Evolutionary conservation across 2,113 vertebrate species (phyloP).

Genomic region (Dinomys branickii): DNA sequence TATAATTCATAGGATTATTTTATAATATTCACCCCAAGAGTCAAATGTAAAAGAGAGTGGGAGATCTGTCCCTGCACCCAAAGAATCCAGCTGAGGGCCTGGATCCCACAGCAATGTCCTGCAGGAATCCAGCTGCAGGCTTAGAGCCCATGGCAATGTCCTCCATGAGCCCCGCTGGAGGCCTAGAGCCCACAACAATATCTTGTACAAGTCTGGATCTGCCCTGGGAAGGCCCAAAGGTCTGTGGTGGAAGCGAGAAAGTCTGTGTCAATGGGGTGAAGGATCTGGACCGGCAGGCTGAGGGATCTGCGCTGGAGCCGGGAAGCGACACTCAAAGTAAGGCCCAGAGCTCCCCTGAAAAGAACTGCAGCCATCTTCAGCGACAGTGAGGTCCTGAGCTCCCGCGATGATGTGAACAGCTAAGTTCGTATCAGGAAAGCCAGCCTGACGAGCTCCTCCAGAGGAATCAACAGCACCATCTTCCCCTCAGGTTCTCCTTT

Average conservation of each 20-base stretch:
- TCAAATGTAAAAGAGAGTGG: background rate
- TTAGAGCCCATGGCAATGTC: background rate
- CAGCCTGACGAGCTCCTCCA: background rate
- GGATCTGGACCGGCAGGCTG: background rate
- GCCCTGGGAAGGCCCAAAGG: background rate
- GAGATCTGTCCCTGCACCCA: background rate
- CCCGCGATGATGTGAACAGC: background rate
- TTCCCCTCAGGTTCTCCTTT: background rate
- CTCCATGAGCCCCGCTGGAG: background rate
- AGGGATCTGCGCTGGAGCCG: background rate
- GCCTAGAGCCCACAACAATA: background rate
- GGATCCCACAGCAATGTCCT: too few relatives aligned
- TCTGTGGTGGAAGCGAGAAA: background rate
- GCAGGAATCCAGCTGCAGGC: background rate
- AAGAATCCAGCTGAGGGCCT: background rate
- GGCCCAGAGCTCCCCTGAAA: background rate
- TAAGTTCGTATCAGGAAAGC: background rate
- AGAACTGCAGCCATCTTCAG: background rate
- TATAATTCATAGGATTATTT: background rate
- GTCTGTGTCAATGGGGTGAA: background rate
- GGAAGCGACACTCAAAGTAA: background rate
- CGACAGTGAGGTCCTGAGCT: background rate
- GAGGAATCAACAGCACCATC: background rate
- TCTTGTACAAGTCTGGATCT: background rate
- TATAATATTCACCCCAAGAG: background rate